Evolutionary conservation across 1,140 invertebrate genomes (phyloP), one percentile per base, ranked within the genome.

Genomic region (Caenorhabditis elegans): DNA sequence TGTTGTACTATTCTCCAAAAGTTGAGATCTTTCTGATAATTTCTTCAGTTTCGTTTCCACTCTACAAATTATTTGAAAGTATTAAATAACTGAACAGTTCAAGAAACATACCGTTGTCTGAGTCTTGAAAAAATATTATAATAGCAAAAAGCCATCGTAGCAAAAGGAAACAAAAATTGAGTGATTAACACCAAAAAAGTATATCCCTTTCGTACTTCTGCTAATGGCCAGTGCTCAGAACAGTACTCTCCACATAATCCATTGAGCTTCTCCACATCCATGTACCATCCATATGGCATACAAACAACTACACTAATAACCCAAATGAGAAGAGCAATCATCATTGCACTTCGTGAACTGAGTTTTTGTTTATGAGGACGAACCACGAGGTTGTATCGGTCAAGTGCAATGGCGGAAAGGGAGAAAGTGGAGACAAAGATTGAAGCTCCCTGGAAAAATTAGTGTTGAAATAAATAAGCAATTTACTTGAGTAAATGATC

Each of bases 111-210:
- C 78, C 78, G 76, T 26, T 86, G 75, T 49, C 86, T 80, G 13
- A 88, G 80, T 51, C 81, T 65, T 10, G 87, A 82, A 53, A 88
- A 88, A 70, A 88, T 88, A 36, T 85, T 82, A 26, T 79, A 70
- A 85, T 91, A 90, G 39, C 90, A 86, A 34, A 87, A 85, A 53
- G 86, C 82, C 83, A 90, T 90, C 17, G 89, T 85, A n/a, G 86
- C 26, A 43, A 90, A 87, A 3, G 90, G 90, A 22, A 90, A 85
- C 15, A 88, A 65, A 76, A 88, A 88, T 77, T 88, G 87, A 17
- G 86, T 26, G 22, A 84, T 79, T 34, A 88, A 70, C 19, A 89
- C 87, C 10, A 79, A 46, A 8, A 88, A 76, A 11, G 88, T 82
- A 55, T 88, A 88, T 19, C 78, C 83, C 34, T 86, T 78, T 26